phyloP scores from a whole-genome alignment of 2,113 vertebrate species.

The Pteronura brasiliensis region DNA sequence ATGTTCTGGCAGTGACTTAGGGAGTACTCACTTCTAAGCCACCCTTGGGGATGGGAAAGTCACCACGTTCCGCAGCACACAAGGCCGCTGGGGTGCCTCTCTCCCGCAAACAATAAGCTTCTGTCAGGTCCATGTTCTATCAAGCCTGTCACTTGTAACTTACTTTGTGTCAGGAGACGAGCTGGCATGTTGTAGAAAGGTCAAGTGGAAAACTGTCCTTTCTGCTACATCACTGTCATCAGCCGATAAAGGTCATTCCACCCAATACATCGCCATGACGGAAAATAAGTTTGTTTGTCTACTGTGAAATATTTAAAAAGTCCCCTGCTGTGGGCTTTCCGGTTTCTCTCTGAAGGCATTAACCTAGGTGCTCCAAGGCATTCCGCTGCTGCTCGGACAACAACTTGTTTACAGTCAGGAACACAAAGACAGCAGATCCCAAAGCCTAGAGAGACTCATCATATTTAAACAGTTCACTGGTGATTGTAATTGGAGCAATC shows the following conservation, averaged over 20 bases:
- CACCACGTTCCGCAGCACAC: slow-evolving; percentile 9
- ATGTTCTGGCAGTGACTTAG: not conserved
- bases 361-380: not conserved
- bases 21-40: not conserved
- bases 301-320: not conserved
- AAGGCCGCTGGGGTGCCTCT: not conserved
- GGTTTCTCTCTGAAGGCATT: not conserved
- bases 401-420: not conserved
- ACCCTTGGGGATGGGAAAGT: slow-evolving; percentile 33
- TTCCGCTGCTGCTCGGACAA: not conserved
- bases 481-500: not conserved
- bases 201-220: slow-evolving; percentile 84
- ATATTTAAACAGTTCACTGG: not conserved
- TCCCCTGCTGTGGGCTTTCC: not conserved
- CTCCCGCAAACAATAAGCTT: slow-evolving; percentile 72
- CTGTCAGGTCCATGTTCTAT: slow-evolving; percentile 65
- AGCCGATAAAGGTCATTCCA: slow-evolving; percentile 81
- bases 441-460: not conserved
- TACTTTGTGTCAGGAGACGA: slow-evolving; percentile 68
- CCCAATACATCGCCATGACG: slow-evolving; percentile 44
- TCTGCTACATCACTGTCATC: slow-evolving; percentile 75
- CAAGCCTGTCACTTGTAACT: slow-evolving; percentile 76
- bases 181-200: slow-evolving; percentile 78
- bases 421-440: not conserved
- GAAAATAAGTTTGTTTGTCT: slow-evolving; percentile 67